Evolutionary conservation across 2,113 vertebrate species (phyloP).

Genomic region (Shinisaurus crocodilurus): DNA sequence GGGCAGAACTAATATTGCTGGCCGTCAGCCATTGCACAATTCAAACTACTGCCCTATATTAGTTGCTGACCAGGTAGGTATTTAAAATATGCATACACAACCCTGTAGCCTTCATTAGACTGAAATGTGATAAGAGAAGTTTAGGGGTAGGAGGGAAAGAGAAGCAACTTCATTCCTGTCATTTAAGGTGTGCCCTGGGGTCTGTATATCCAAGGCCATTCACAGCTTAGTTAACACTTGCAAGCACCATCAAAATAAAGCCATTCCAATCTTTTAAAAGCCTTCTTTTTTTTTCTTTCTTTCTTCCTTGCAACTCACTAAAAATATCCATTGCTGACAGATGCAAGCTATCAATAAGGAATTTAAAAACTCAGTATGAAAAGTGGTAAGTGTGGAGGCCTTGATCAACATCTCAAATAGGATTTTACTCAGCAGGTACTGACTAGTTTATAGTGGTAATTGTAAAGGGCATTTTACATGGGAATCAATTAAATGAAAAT

Average conservation of each 20-base stretch:
- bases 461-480: slow-evolving; percentile 90
- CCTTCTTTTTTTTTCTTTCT: slow-evolving; percentile 68
- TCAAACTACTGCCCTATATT: background rate
- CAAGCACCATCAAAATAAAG: slow-evolving; percentile 57
- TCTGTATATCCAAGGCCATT: slow-evolving; percentile 6
- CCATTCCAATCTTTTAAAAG: slow-evolving; percentile 81
- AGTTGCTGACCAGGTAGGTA: background rate
- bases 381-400: slow-evolving; percentile 92
- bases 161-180: slow-evolving; percentile 22
- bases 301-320: slow-evolving; percentile 63
- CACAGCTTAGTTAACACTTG: slow-evolving; percentile 55
- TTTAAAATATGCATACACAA: background rate
- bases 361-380: slow-evolving; percentile 87
- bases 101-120: background rate
- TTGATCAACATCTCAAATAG: slow-evolving; percentile 98
- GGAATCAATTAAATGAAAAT: slow-evolving; percentile 98
- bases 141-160: background rate
- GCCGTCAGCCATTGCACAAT: background rate
- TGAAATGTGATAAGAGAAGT: background rate
- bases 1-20: background rate
- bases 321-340: slow-evolving; percentile 84
- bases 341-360: slow-evolving; percentile 85
- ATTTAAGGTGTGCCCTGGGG: slow-evolving; percentile 21
- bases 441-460: slow-evolving; percentile 93
- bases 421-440: slow-evolving; percentile 95